Evolutionary conservation across 2,113 vertebrate species (phyloP).

Genomic region (Callocephalon fimbriatum): DNA sequence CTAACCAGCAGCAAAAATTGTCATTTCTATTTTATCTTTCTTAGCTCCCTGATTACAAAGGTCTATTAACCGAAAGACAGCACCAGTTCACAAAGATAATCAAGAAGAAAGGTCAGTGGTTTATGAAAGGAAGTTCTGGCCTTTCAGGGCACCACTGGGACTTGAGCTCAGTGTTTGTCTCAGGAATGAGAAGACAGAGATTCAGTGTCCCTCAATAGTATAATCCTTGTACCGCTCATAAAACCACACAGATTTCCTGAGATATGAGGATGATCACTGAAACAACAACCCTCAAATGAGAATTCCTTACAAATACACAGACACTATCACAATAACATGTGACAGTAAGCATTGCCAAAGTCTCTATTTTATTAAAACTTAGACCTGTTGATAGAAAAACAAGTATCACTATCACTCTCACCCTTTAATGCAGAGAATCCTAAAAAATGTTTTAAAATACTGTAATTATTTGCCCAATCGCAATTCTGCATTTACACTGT

Average conservation of each 20-base stretch:
- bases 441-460: not conserved
- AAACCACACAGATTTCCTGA: not conserved
- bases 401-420: not conserved
- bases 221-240: not conserved
- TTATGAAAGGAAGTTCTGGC: conserved; percentile 29
- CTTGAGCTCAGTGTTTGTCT: not conserved
- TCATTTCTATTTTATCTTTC: not conserved
- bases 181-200: not conserved
- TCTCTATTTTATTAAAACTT: not conserved
- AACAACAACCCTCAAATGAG: not conserved
- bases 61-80: conserved; percentile 60
- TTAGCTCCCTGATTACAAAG: conserved; percentile 38
- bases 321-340: not conserved
- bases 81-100: conserved; percentile 53
- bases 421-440: not conserved
- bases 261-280: not conserved
- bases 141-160: conserved; percentile 1
- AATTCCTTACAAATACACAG: not conserved
- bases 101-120: conserved; percentile 63
- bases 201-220: not conserved
- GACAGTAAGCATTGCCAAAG: not conserved
- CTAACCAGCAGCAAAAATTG: conserved; percentile 17
- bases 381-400: not conserved
- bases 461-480: not conserved
- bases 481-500: not conserved